Evolutionary conservation across 92 coral and sea anemone species (phyloP), one percentile per base, ranked within the genome.

Genomic region (Parazoanthus darwini): DNA sequence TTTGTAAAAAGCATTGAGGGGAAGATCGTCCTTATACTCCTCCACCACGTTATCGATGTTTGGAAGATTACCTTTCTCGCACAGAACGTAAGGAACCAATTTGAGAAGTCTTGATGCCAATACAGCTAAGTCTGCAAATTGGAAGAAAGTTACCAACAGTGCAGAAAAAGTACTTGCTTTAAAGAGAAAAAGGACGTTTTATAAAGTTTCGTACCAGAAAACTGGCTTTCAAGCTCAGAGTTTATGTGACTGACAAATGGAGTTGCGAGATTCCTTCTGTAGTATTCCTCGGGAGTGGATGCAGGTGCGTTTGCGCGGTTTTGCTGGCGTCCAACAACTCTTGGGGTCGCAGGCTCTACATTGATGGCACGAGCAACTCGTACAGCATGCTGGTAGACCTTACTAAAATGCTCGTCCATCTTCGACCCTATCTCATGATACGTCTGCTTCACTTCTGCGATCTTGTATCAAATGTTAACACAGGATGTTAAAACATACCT

Each of bases 51-150:
- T 84, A 56, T 71, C 87, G 48, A 82, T 82, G 63, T 72, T 72
- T 70, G 43, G 82, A 18, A 77, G 63, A 63, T 81, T 82, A 77
- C 48, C 81, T 77, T 13, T 76, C 56, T 82, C 85, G 51, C 88
- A 89, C 80, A 74, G 71, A 58, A 89, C 88, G 29, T 59, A 74
- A 36, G 91, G 84, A 33, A 89, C 91, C 85, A 89, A 85, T 39
- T 85, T 82, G 58, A 82, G 88, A 76, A 89, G 42, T 39, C 42
- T 39, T 4, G 42, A 39, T 39, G 42, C 42, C 42, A 39, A 39
- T 39, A 39, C 42, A 39, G 42, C 42, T 39, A 39, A 39, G 42
- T 39, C 42, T 39, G 42, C 42, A 39, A 39, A 39, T 39, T 39
- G 42, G 42, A 39, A 39, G 42, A 2, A 39, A 39, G 4, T 39